Percentiles rank a stretch among this genome's conserved stretches.
Conservation (phyloP, 2,888 invertebrate species). For the Eretmocerus hayati region DNA sequence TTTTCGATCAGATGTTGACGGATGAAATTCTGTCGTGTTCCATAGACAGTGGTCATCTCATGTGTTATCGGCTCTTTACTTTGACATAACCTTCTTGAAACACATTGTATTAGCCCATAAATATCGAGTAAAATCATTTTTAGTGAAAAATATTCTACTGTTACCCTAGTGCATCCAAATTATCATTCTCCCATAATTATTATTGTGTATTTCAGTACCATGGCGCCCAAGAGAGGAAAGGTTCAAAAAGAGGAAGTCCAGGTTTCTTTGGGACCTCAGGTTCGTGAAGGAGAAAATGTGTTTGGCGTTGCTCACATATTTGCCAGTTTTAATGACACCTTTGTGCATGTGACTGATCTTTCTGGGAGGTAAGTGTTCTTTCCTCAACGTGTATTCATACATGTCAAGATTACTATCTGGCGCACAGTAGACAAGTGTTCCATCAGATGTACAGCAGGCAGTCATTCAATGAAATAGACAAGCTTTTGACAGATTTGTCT, state of each 20-base stretch:
- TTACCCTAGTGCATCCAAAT: neutral
- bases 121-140: neutral
- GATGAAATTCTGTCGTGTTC: slow-evolving; percentile 24
- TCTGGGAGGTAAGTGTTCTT: slow-evolving; percentile 81
- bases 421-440: too few relatives aligned
- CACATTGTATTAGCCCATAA: too few relatives aligned
- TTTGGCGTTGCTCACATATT: slow-evolving; percentile 99
- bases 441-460: too few relatives aligned
- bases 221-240: slow-evolving; percentile 98
- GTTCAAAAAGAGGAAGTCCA: slow-evolving; percentile 94
- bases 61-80: neutral
- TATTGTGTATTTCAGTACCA: slow-evolving; percentile 45
- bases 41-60: neutral
- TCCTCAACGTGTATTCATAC: too few relatives aligned
- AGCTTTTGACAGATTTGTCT: too few relatives aligned
- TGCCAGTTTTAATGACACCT: slow-evolving; percentile 99
- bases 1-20: slow-evolving; percentile 26
- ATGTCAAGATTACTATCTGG: too few relatives aligned
- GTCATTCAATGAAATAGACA: too few relatives aligned
- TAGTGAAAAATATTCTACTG: neutral
- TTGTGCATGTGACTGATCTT: slow-evolving; percentile 98
- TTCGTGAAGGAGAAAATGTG: slow-evolving; percentile 93
- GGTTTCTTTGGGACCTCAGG: slow-evolving; percentile 91
- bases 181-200: too few relatives aligned
- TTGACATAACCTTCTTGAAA: slow-evolving; percentile 20